These are phyloP conservation scores for Lasius platythorax DNA, from an alignment of 2,888 invertebrate genomes.

Conservation along the genomic window DNA sequence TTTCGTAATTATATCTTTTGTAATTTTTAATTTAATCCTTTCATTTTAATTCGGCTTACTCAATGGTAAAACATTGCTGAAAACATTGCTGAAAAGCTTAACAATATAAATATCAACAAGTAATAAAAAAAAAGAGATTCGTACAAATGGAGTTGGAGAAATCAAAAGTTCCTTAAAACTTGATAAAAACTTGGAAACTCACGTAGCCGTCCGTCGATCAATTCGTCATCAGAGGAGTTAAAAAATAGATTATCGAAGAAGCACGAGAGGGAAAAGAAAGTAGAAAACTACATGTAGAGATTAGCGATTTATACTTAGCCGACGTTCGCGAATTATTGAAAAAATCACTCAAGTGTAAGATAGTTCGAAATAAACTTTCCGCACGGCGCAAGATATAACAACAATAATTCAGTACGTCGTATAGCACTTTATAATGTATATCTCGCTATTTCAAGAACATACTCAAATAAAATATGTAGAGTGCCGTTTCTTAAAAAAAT, in stretches of 20 bases:
- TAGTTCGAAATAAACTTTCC: slow-evolving; percentile 44
- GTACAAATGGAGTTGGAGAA: slow-evolving; percentile 43
- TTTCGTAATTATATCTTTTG: not conserved
- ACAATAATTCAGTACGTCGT: slow-evolving; percentile 40
- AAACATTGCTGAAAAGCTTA: no score
- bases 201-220: slow-evolving; percentile 61
- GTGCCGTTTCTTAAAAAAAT: not conserved
- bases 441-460: not conserved
- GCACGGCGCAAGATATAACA: slow-evolving; percentile 23
- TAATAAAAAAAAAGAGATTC: slow-evolving; percentile 22
- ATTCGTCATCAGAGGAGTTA: slow-evolving; percentile 67
- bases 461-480: slow-evolving; percentile 1
- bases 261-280: not conserved
- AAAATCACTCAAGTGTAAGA: slow-evolving; percentile 47
- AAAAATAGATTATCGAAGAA: slow-evolving; percentile 68
- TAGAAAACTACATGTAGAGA: slow-evolving; percentile 37
- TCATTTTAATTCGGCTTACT: slow-evolving; percentile 17
- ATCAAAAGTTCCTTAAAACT: slow-evolving; percentile 44
- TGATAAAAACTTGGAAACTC: slow-evolving; percentile 55
- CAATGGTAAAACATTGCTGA: not conserved
- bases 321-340: slow-evolving; percentile 62
- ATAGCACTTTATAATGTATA: not conserved
- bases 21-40: not conserved
- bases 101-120: slow-evolving; percentile 7
- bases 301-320: slow-evolving; percentile 63